Evolutionary conservation across 2,797 vertebrate genomes (phyloP).

Genomic region (Artibeus jamaicensis): DNA sequence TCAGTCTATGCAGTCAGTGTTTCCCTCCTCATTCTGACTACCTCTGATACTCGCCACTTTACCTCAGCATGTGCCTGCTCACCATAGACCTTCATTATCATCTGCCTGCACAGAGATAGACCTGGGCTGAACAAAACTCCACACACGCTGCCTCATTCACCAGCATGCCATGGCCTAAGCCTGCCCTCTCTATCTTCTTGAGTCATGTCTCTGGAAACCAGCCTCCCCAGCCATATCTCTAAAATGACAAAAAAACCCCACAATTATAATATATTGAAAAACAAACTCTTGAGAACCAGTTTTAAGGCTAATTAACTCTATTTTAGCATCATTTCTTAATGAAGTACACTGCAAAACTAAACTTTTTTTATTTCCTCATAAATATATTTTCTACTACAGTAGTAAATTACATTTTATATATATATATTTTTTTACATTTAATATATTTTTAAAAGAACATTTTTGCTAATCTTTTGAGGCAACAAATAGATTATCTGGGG

Average conservation of each 20-base stretch:
- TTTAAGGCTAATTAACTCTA: slow-evolving; percentile 15
- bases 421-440: not conserved
- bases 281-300: not conserved
- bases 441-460: not conserved
- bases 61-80: not conserved
- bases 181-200: not conserved
- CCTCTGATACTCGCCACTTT: not conserved
- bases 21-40: not conserved
- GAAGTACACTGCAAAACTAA: not conserved
- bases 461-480: not conserved
- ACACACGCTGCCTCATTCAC: not conserved
- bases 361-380: not conserved
- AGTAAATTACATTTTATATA: not conserved
- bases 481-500: slow-evolving; percentile 48
- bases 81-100: not conserved
- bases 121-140: not conserved
- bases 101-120: not conserved
- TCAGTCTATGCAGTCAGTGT: not conserved
- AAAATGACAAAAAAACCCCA: not conserved
- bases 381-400: not conserved
- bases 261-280: not conserved
- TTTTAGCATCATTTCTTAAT: not conserved
- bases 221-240: not conserved
- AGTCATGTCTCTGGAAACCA: not conserved
- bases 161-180: not conserved